Percentiles rank a stretch among this genome's conserved stretches.
phyloP scores from a whole-genome alignment of 2,113 vertebrate genomes.

The Salvelinus fontinalis region DNA sequence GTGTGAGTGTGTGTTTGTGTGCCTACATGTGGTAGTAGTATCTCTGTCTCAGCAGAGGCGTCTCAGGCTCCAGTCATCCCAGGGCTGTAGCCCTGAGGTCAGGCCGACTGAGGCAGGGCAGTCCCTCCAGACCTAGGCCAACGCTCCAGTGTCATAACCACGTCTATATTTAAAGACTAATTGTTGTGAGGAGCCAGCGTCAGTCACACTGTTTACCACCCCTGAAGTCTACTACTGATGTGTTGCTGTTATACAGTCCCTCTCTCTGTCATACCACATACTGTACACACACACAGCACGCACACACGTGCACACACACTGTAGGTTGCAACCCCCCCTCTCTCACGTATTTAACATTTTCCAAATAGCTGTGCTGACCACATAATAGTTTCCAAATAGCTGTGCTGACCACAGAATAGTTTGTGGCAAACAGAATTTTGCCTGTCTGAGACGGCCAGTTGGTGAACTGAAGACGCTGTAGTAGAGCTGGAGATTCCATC shows the following conservation, averaged over 20 bases:
- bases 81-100: conserved; percentile 28
- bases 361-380: conserved; percentile 73
- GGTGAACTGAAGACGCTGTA: conserved; percentile 18
- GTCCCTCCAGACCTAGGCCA: conserved; percentile 19
- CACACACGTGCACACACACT: conserved; percentile 33
- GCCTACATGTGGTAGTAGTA: neutral
- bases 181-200: conserved; percentile 50
- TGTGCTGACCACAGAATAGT: conserved; percentile 28
- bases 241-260: too few relatives aligned
- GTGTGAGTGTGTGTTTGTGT: neutral
- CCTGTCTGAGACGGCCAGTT: conserved; percentile 43
- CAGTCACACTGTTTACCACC: conserved; percentile 42
- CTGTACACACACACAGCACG: conserved; percentile 2
- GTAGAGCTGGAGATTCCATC: too few relatives aligned
- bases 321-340: conserved; percentile 47
- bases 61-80: neutral
- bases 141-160: neutral
- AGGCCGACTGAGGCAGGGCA: neutral
- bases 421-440: conserved; percentile 61
- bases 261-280: neutral
- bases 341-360: conserved; percentile 73
- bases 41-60: too few relatives aligned
- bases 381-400: conserved; percentile 72
- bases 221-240: conserved; percentile 29
- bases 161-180: conserved; percentile 61